phyloP scores from a whole-genome alignment of 2,888 invertebrate species.

The Mythimna lalbum region DNA sequence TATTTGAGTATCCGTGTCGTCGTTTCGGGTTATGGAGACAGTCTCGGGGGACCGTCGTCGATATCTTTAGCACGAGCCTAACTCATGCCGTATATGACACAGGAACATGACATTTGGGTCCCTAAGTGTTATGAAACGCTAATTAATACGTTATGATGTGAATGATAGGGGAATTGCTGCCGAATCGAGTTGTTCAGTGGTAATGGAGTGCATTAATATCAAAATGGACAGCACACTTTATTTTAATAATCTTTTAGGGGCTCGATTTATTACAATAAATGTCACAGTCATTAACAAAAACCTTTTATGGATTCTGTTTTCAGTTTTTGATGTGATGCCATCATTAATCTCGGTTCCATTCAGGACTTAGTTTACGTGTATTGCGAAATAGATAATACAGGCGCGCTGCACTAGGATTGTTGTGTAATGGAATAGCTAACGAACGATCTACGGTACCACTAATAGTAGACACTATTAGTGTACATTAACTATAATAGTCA shows the following conservation, averaged over 20 bases:
- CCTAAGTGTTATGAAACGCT: conserved; percentile 70
- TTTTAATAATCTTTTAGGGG: conserved; percentile 45
- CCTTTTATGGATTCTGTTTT: conserved; percentile 31
- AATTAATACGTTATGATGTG: conserved; percentile 74
- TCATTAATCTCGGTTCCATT: conserved; percentile 40
- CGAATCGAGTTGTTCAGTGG: conserved; percentile 62
- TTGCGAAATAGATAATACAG: conserved; percentile 23
- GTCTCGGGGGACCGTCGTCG: conserved; percentile 42
- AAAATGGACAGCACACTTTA: conserved; percentile 72
- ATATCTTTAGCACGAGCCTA: conserved; percentile 68
- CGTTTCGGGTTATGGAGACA: conserved; percentile 61
- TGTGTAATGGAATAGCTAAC: conserved; percentile 36
- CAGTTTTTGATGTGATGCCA: conserved; percentile 27
- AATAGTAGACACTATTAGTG: conserved; percentile 42
- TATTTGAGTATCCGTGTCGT: conserved; percentile 66
- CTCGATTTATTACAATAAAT: conserved; percentile 20
- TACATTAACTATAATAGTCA: conserved; percentile 53
- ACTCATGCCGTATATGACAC: conserved; percentile 70
- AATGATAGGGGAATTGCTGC: conserved; percentile 68
- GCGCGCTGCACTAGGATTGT: conserved; percentile 6
- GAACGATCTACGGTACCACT: conserved; percentile 25
- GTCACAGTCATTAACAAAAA: conserved; percentile 19
- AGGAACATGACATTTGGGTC: conserved; percentile 70
- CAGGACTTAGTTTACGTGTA: conserved; percentile 26
- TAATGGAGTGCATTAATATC: conserved; percentile 74